Base-by-base conservation (phyloP, 2,113 vertebrate species). In the Catharus minimus region DNA sequence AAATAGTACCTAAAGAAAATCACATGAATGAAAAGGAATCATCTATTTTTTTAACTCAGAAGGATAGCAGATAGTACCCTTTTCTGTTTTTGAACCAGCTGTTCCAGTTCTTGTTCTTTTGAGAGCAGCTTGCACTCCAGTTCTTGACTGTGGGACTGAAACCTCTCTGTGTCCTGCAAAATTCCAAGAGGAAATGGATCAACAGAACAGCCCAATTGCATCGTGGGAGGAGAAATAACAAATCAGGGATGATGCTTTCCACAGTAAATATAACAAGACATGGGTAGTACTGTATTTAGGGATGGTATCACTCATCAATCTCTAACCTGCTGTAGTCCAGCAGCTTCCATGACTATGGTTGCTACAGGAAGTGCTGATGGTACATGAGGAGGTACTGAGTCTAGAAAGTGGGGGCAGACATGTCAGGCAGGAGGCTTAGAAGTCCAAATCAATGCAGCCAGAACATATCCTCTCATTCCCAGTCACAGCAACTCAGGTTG, bases 51-150 rank as follows among this genome's bases (percentile, higher is more conserved):
- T 89, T 11, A 61, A 11, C 24, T 43, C 28, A 8, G 2, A n/a
- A 60, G 17, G 32, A 43, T 60, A 44, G 6, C 0, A 11, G 5
- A 41, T 32, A 88, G 90, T 95, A 99, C 99, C 97, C 78, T 91
- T 93, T 95, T 98, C 97, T 99, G 98, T 71, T 98, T 99, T 74
- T 98, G 97, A 72, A 72, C 77, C 21, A 99, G 93, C n/a, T 98
- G 97, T 13, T 99, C 98, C 88, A 99, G 94, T 73, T 99, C 98
- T 83, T 96, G 97, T 74, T 99, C 98, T 96, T 99, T 99, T 38
- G 88, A 91, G 28, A 82, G 92, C 52, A 99, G 97, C 92, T 98
- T 98, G 79, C 88, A 68, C 77, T 99, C 98, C 89, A 99, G 93
- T 32, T 98, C 98, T 74, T 98, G 97, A 94, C 98, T 98, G 80